phyloP scores from a whole-genome alignment of 2,797 vertebrate genomes.

The Rhyacichthys aspro region DNA sequence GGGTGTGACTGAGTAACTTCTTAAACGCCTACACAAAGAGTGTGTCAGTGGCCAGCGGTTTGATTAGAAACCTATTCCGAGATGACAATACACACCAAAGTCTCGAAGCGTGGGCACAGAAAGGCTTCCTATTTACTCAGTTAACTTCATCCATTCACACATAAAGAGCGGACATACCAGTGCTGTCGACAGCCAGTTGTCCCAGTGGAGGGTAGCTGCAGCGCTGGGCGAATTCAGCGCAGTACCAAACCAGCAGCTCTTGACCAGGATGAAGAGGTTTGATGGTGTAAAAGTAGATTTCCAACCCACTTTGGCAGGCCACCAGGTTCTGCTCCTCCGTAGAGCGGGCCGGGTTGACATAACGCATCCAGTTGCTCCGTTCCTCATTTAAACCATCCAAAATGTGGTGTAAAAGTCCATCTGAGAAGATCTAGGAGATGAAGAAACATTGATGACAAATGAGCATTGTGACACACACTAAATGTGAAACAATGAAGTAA shows the following conservation, averaged over 20 bases:
- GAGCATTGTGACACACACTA: not conserved
- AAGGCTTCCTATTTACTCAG: slow-evolving; percentile 18
- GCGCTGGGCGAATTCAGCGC: slow-evolving; percentile 87
- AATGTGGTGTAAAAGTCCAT: slow-evolving; percentile 89
- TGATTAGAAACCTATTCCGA: slow-evolving; percentile 38
- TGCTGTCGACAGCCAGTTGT: slow-evolving; percentile 83
- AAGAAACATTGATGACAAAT: slow-evolving; percentile 2
- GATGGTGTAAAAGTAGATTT: slow-evolving; percentile 93
- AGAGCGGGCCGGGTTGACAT: slow-evolving; percentile 88
- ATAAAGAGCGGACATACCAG: slow-evolving; percentile 78
- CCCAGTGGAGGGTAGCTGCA: slow-evolving; percentile 89
- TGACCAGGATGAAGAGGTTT: slow-evolving; percentile 88
- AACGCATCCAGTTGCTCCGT: slow-evolving; percentile 96
- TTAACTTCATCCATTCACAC: not conserved
- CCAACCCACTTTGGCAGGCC: slow-evolving; percentile 91
- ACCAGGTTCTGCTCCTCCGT: slow-evolving; percentile 91
- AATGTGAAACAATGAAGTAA: slow-evolving; percentile 50
- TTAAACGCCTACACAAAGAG: slow-evolving; percentile 71
- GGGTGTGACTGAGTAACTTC: slow-evolving; percentile 68
- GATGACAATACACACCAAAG: slow-evolving; percentile 35
- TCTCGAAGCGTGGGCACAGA: slow-evolving; percentile 24
- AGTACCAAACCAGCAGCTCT: slow-evolving; percentile 96
- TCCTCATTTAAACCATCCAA: slow-evolving; percentile 91
- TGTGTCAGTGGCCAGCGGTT: slow-evolving; percentile 47
- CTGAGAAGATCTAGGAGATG: slow-evolving; percentile 85